These are phyloP conservation scores for Nesospiza acunhae DNA, from an alignment of 2,113 vertebrate species.

Conservation along the genomic window DNA sequence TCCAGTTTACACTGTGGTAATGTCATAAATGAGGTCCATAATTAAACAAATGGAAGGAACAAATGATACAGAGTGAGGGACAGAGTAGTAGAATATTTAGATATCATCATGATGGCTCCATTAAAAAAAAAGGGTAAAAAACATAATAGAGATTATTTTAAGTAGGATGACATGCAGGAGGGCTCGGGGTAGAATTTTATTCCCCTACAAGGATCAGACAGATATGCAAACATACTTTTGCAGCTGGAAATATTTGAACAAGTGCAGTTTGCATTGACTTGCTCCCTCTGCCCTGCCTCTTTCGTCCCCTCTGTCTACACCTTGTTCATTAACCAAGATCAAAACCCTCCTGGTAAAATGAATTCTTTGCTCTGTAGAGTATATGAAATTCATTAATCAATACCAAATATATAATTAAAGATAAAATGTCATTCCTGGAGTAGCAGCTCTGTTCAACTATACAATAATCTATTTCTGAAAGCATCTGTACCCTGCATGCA, in stretches of 20 bases:
- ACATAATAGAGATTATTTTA: not conserved
- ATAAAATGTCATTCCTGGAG: not conserved
- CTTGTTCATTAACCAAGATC: not conserved
- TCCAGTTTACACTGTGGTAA: not conserved
- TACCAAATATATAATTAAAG: not conserved
- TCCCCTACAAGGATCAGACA: not conserved
- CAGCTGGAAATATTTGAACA: constrained; percentile 1
- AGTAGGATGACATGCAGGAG: not conserved
- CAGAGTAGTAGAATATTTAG: not conserved
- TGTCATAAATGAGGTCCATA: not conserved
- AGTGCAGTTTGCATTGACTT: not conserved
- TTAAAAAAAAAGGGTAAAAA: not conserved
- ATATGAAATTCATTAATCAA: constrained; percentile 16
- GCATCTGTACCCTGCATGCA: not conserved
- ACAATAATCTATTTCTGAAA: constrained; percentile 13
- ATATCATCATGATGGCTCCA: not conserved
- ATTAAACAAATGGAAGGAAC: not conserved
- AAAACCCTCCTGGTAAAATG: not conserved
- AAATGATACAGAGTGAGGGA: not conserved
- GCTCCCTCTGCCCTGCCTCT: rapidly evolving
- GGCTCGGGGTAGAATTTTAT: not conserved
- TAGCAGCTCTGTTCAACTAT: not conserved
- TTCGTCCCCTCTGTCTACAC: not conserved
- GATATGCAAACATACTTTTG: not conserved
- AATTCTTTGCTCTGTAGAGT: not conserved